Evolutionary conservation across 1,140 invertebrate species (phyloP), one percentile per base, ranked within the genome.

Genomic region (Scaptodrosophila lebanonensis): DNA sequence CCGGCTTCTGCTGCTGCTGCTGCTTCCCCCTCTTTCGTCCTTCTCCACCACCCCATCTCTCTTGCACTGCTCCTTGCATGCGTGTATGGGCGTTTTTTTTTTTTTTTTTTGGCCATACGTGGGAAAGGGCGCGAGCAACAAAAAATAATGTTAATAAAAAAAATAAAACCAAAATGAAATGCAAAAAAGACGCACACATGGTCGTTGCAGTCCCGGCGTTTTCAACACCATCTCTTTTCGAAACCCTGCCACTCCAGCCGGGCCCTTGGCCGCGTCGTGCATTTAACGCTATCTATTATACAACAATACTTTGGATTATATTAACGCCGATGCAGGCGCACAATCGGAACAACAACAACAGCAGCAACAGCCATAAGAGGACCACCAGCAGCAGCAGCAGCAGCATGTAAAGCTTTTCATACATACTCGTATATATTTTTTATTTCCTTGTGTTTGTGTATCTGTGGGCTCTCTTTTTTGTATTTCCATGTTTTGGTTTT

Each of bases 231-330:
- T n/a, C n/a, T n/a, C n/a, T n/a, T n/a, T n/a, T n/a, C n/a, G n/a
- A n/a, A n/a, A n/a, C n/a, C n/a, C n/a, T n/a, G n/a, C n/a, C n/a
- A n/a, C n/a, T n/a, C n/a, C n/a, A n/a, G n/a, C n/a, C n/a, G n/a
- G n/a, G 2, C 1, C 13, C 9, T 2, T n/a, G 11, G 18, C 16
- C 13, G 6, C 29, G n/a, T 30, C 18, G 22, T 27, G 51, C 59
- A 52, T 66, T 66, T 66, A 66, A 66, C 63, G n/a, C n/a, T n/a
- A n/a, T n/a, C n/a, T n/a, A n/a, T n/a, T 66, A 66, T 59, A 53
- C 63, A n/a, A n/a, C n/a, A n/a, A n/a, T n/a, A n/a, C 60, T 66
- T 52, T 22, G 64, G 36, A 53, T 67, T 52, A 67, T 51, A 66
- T 66, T 66, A 66, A 66, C 53, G 62, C 32, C 3, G 3, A n/a